Percentiles rank a stretch among this genome's conserved stretches.
These are phyloP conservation scores for Fregetta grallaria DNA, from an alignment of 2,113 vertebrate species.

Conservation along the genomic window DNA sequence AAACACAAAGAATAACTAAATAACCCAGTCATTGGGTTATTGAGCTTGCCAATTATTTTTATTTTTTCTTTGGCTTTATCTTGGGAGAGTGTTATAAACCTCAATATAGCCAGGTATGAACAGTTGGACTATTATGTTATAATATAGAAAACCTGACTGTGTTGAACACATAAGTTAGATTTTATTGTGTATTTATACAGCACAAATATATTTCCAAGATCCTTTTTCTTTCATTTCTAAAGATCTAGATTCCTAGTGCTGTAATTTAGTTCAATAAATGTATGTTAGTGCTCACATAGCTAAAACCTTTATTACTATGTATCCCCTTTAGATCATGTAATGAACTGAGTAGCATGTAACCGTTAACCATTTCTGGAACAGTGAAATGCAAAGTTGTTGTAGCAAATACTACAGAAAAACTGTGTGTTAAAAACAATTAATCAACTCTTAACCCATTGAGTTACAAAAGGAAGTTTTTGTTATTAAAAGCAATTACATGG, in stretches of 20 bases:
- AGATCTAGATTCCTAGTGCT: not conserved
- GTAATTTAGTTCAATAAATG: not conserved
- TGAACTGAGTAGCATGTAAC: not conserved
- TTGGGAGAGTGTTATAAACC: not conserved
- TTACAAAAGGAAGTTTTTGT: not conserved
- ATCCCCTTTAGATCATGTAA: not conserved
- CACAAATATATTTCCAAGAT: not conserved
- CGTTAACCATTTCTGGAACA: not conserved
- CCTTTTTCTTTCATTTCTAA: not conserved
- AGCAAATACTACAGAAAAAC: not conserved
- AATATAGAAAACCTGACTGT: not conserved
- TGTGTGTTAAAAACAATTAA: not conserved
- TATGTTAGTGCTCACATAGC: not conserved
- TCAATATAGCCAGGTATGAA: not conserved
- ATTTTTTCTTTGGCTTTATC: not conserved
- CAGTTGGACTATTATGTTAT: not conserved
- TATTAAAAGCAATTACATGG: not conserved
- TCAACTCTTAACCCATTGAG: not conserved
- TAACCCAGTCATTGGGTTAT: not conserved
- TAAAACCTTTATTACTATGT: not conserved
- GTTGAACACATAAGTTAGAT: not conserved
- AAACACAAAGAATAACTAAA: not conserved
- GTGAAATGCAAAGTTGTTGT: not conserved
- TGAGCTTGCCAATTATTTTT: not conserved
- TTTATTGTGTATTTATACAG: not conserved